Percentiles rank a stretch among this genome's conserved stretches.
Conservation (phyloP, 2,888 invertebrate genomes). For the Crocallis elinguaria region DNA sequence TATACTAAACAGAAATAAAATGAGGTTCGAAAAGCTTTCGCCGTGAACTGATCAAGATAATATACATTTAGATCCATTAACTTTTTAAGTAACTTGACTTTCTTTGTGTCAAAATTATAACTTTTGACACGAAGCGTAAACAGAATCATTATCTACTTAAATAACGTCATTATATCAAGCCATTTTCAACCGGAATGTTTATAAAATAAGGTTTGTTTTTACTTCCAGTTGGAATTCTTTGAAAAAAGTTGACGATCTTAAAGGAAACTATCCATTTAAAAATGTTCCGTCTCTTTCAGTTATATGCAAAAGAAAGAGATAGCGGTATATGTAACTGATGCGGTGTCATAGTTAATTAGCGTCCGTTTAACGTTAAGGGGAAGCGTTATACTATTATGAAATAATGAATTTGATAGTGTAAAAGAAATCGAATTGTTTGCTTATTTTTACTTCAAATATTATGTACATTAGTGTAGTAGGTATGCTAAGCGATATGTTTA, state of each 20-base stretch:
- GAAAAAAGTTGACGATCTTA: constrained; percentile 32
- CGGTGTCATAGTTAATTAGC: constrained; percentile 74
- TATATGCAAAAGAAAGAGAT: constrained; percentile 48
- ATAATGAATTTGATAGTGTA: background rate
- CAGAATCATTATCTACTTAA: constrained; percentile 30
- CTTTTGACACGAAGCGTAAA: constrained; percentile 34
- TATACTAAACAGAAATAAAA: too few species aligned
- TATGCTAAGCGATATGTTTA: too few species aligned
- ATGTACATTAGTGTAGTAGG: too few species aligned
- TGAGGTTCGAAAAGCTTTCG: too few species aligned
- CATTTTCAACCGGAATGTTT: constrained; percentile 13
- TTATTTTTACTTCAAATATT: too few species aligned
- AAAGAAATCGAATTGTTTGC: too few species aligned
- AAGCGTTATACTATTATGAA: constrained; percentile 28
- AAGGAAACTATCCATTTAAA: constrained; percentile 61
- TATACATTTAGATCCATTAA: constrained; percentile 8
- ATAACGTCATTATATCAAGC: background rate
- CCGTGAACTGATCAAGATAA: constrained; percentile 14
- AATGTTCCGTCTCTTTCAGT: constrained; percentile 43
- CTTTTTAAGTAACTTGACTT: constrained; percentile 22
- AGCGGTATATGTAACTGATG: constrained; percentile 63
- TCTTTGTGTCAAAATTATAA: constrained; percentile 33
- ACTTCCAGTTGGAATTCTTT: constrained; percentile 8
- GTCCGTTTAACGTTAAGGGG: constrained; percentile 64
- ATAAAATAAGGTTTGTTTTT: background rate